Percentiles rank a stretch among this genome's conserved stretches.
Evolutionary conservation across 2,113 vertebrate species (phyloP).

Genomic region (Todiramphus saurophagus): DNA sequence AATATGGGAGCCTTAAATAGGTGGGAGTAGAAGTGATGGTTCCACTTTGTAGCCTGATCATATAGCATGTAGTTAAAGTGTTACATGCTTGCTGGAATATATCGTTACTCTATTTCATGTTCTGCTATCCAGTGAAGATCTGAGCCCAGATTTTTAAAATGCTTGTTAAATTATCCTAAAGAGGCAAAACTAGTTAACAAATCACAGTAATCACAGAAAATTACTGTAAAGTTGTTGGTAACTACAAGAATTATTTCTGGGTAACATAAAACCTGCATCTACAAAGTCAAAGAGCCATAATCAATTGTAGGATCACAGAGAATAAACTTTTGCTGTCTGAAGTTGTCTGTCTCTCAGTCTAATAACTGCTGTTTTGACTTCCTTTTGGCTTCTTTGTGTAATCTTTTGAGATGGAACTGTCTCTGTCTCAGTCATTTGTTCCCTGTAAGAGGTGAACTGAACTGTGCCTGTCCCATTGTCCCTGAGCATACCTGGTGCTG

Average conservation of each 20-base stretch:
- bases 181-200: neutral
- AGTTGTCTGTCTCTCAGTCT: neutral
- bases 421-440: neutral
- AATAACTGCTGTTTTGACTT: neutral
- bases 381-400: neutral
- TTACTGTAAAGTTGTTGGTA: neutral
- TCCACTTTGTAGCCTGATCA: neutral
- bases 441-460: neutral
- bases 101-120: neutral
- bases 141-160: neutral
- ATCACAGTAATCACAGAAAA: neutral
- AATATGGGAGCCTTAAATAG: neutral
- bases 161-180: neutral
- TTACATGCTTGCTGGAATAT: neutral
- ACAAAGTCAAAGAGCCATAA: neutral
- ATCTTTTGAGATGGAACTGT: neutral
- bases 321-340: neutral
- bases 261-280: neutral
- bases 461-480: neutral
- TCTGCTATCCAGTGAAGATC: neutral
- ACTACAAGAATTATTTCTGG: neutral
- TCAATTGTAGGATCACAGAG: neutral
- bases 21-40: neutral
- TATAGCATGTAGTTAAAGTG: neutral
- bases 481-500: neutral